Base-by-base conservation (phyloP, 2,888 invertebrate genomes). In the Hecatera dysodea region DNA sequence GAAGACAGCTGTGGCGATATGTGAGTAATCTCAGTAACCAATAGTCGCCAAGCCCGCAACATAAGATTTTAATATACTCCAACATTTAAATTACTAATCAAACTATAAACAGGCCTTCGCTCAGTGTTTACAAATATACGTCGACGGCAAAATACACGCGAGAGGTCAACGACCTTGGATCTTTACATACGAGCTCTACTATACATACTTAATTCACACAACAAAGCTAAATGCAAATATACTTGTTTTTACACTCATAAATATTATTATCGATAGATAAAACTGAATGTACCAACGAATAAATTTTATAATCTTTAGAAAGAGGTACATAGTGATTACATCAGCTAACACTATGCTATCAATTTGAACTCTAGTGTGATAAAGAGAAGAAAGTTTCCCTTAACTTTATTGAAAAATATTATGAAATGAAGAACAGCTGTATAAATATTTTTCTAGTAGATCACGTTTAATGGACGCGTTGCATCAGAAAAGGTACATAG, bases 101-200 rank as follows among this genome's bases (percentile, higher is more conserved):
- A 74, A 74, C 60, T 74, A 52, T 74, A 77, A 68, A 77, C 74
- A 81, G 33, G 61, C 72, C 81, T 72, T 72, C 70, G 53, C 67
- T 59, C 42, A 67, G 46, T 90, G 90, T 90, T 91, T 90, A 91
- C 91, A 87, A 89, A 91, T 88, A 88, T 73, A 85, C 80, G 78
- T 78, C 81, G 85, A 87, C 88, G 88, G 63, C 66, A 73, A 77
- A 69, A 80, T 84, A 89, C 89, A 86, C 86, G 86, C 84, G 70
- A 69, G 84, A 81, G 91, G 88, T 91, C 90, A 88, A 82, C 69
- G 87, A 88, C 90, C 89, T 86, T 82, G 86, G 67, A 79, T 76
- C 75, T 76, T 81, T 86, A 83, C 82, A 83, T 84, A 86, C 83
- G 53, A 67, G 63, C 65, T 70, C 59, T 3, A 50, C 36, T 61